Evolutionary conservation across 2,888 invertebrate genomes (phyloP), one percentile per base, ranked within the genome.

Genomic region (Piscicola geometra): DNA sequence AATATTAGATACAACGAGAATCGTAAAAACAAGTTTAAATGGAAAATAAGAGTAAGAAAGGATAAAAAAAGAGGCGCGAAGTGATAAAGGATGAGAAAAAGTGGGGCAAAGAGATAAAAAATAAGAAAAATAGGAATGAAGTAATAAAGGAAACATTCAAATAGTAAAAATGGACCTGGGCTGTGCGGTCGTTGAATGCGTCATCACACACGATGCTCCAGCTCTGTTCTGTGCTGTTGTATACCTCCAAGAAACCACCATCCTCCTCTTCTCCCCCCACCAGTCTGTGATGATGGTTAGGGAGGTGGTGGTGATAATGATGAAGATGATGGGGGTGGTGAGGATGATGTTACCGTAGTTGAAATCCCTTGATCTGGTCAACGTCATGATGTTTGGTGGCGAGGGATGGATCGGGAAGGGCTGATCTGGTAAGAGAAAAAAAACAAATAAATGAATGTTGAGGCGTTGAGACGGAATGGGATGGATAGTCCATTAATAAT

Each of bases 171-270:
- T 3, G 21, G 15, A 56, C 60, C 88, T 95, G 92, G 2, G 95
- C 97, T 84, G 97, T 98, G 81, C 95, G 89, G 84, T 97, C 94
- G 0, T 96, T 95, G 84, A 99, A 99, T 77, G 94, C 89, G 36
- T 72, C 75, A 85, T 99, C 99, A 86, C 99, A 99, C 86, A 97
- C 90, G 0, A 98, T 94, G 47, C 96, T 92, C 94, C 96, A 97
- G 83, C 97, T 95, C 28, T 93, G 88, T 0, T 96, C 95, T 1
- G 99, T 98, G 80, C 89, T 89, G 83, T 99, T 99, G 84, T 92
- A 98, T 83, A 95, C 92, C 86, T 98, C 95, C 78, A 98, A 85
- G 82, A 96, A 98, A 3, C 97, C 97, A 88, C 92, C 85, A 41
- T 87, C 85, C 73, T 91, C 92, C 82, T 90, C 91, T 76, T 88